Evolutionary conservation across 92 coral and sea anemone genomes (phyloP), one percentile per base, ranked within the genome.

Genomic region (Montipora capitata): DNA sequence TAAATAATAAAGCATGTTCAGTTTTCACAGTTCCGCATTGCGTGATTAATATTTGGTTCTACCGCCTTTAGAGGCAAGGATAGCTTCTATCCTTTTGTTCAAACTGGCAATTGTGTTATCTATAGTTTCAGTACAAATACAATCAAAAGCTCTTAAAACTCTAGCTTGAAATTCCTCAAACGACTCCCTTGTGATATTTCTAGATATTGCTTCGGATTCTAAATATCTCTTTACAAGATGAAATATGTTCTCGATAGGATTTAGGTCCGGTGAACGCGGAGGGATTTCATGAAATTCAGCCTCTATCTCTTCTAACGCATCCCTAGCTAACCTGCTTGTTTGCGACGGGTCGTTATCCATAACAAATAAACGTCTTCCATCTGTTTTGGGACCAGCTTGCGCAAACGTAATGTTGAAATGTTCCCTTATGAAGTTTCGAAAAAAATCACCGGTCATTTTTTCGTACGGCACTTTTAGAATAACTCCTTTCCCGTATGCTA

Each of bases 341-440:
- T 91, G 94, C 70, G 88, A 66, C 0, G 94, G 88, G 54, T 92
- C 94, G 79, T 92, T 92, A 77, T 88, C 95, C 95, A 92, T 92
- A 4, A 92, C 87, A 72, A 92, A 92, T 54, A 91, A 18, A 18
- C 94, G 64, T 51, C 85, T 74, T 18, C 68, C 79, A 69, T 67
- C 57, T 16, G 39, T 72, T 43, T 79, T 90, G 4, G 77, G 85
- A 43, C 87, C 85, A 4, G 94, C 91, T 79, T 72, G 79, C 11
- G 82, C 93, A 73, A 90, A 90, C 8, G 88, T 74, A 5, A 91
- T 38, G 43, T 91, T 91, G 42, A 82, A 87, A 82, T 91, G 75
- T 12, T 78, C 72, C 38, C 78, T 51, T 64, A 78, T 72, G 71
- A 89, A 89, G 40, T 42, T 11, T 3, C 89, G 67, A 62, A 90